phyloP scores from a whole-genome alignment of 92 coral and sea anemone species.

The Actinostola sp. region DNA sequence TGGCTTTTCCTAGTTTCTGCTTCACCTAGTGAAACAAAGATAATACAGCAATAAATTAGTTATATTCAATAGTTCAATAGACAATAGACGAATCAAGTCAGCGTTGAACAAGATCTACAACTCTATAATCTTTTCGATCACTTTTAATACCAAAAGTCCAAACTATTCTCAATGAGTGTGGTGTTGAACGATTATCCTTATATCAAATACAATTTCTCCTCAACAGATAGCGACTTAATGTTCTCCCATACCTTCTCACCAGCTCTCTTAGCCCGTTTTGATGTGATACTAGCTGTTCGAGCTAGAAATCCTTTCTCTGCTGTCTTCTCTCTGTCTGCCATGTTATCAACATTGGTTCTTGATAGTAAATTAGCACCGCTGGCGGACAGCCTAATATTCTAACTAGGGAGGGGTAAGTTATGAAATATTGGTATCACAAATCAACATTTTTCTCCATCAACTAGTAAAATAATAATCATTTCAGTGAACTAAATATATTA shows the following conservation, averaged over 20 bases:
- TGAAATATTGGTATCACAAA: background rate
- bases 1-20: conserved; percentile 96
- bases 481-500: background rate
- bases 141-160: too few relatives aligned
- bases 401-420: conserved; percentile 32
- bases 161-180: background rate
- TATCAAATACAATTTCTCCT: background rate
- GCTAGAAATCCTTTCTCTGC: conserved; percentile 90
- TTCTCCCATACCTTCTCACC: conserved; percentile 81
- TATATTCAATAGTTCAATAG: too few relatives aligned
- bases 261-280: conserved; percentile 95
- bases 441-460: background rate
- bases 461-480: background rate
- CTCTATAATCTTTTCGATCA: too few relatives aligned
- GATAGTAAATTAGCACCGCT: conserved; percentile 51
- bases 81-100: background rate
- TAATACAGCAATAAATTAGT: background rate
- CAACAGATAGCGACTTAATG: background rate
- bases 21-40: conserved; percentile 65
- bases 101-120: background rate
- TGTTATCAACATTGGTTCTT: conserved; percentile 49
- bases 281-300: conserved; percentile 92
- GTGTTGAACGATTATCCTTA: background rate
- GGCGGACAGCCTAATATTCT: conserved; percentile 39
- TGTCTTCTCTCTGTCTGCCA: conserved; percentile 85